These are phyloP conservation scores for Gymnocephalus cernua DNA, from an alignment of 2,113 vertebrate genomes.

Conservation along the genomic window DNA sequence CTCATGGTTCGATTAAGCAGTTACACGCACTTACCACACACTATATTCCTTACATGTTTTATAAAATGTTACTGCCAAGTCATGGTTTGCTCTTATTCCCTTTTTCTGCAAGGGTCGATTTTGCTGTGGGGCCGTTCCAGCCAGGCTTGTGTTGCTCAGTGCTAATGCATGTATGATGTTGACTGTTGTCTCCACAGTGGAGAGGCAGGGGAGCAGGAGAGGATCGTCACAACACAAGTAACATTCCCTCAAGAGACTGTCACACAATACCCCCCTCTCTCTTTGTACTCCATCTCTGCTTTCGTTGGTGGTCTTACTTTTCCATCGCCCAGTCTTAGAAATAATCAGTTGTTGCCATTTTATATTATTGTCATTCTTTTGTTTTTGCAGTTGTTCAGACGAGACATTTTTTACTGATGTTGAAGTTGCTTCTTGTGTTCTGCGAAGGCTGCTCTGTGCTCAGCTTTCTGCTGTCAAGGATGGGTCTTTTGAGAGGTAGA, in stretches of 20 bases:
- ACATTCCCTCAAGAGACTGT: slow-evolving; percentile 63
- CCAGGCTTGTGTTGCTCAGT: slow-evolving; percentile 23
- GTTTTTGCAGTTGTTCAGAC: slow-evolving; percentile 77
- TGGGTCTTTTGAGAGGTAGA: slow-evolving; percentile 27
- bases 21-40: slow-evolving; percentile 72
- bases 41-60: slow-evolving; percentile 51
- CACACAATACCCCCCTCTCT: slow-evolving; percentile 20
- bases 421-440: slow-evolving; percentile 82
- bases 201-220: slow-evolving; percentile 47
- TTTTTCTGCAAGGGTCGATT: slow-evolving; percentile 31
- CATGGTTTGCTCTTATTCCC: slow-evolving; percentile 35
- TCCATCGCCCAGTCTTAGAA: slow-evolving; percentile 52
- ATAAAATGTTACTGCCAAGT: slow-evolving; percentile 54
- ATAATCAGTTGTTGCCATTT: slow-evolving; percentile 69
- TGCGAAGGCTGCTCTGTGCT: slow-evolving; percentile 73
- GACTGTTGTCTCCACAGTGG: slow-evolving; percentile 51
- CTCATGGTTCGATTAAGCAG: slow-evolving; percentile 64
- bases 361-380: slow-evolving; percentile 46
- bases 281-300: slow-evolving; percentile 32
- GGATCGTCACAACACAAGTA: slow-evolving; percentile 62
- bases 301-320: slow-evolving; percentile 40
- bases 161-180: slow-evolving; percentile 42
- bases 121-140: slow-evolving; percentile 35
- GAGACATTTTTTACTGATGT: slow-evolving; percentile 86
- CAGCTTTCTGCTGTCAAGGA: slow-evolving; percentile 74